Percentiles rank a stretch among this genome's conserved stretches.
Conservation (phyloP, 2,888 invertebrate genomes). For the Glyphotaelius pellucidus region DNA sequence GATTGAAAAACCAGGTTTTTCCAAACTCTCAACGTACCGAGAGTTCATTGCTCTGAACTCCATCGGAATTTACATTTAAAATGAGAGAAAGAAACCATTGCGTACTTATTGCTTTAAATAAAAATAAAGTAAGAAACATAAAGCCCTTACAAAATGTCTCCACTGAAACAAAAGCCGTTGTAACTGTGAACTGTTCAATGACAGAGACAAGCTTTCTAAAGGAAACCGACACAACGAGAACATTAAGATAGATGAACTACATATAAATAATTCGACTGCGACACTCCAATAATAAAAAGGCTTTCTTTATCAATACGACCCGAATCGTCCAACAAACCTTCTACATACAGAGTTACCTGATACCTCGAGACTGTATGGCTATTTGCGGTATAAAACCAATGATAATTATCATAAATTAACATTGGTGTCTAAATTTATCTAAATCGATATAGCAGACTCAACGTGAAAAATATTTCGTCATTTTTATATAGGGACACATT, state of each 20-base stretch:
- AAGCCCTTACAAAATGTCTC: neutral
- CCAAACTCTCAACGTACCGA: neutral
- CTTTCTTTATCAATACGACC: constrained; percentile 33
- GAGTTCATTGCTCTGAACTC: neutral
- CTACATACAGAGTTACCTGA: neutral
- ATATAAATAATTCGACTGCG: constrained; percentile 22
- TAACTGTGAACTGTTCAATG: neutral
- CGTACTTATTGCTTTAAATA: neutral
- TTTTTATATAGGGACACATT: neutral
- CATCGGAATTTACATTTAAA: neutral
- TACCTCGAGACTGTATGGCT: neutral
- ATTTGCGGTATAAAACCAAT: neutral
- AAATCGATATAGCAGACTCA: neutral
- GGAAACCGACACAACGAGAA: neutral
- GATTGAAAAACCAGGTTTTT: neutral
- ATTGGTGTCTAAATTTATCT: neutral
- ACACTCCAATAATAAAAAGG: constrained; percentile 12
- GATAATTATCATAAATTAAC: constrained; percentile 32
- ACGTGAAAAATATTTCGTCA: constrained; percentile 21
- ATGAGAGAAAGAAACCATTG: neutral
- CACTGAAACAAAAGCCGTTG: neutral
- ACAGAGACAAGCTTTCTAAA: neutral
- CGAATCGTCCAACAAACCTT: neutral
- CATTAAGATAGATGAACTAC: constrained; percentile 19
- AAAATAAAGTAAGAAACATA: neutral